Evolutionary conservation across 35 echinoderm and acorn worm genomes (phyloP), one percentile per base, ranked within the genome.

Genomic region (Holothuria glaberrima): DNA sequence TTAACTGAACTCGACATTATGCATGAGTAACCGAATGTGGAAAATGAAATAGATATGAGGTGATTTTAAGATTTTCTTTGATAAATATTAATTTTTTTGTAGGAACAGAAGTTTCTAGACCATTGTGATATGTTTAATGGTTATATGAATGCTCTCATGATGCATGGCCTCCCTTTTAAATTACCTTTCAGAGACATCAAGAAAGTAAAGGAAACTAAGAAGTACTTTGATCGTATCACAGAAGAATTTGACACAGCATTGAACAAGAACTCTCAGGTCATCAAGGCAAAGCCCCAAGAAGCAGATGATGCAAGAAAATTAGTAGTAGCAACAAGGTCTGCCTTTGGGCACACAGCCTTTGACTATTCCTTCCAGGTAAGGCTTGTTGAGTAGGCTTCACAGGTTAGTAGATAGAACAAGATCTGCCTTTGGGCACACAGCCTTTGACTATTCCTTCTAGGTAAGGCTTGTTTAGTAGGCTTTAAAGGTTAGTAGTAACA

Each of bases 181-280:
- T 92, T 89, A 33, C 19, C 45, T 30, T 64, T 21, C 88, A 99
- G 97, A 84, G 97, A 99, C 74, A 46, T 99, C 68, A 94, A 93
- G 86, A 99, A 95, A 68, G 93, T 99, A 1, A 99, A 99, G 58
- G 97, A 99, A 30, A 94, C 97, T 17, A 95, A 99, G 48, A 89
- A 91, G 63, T 71, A 92, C 26, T 99, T 95, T 83, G 91, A 99
- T 71, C 29, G 71, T 22, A 99, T 99, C 75, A 95, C 93, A 22
- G 93, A 95, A n/a, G 97, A 99, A 74, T 70, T 94, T 3, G 97
- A 99, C 58, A 92, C 72, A 48, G 88, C 97, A 32, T 75, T 93
- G 9, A 86, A 73, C 65, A 99, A 99, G 76, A 90, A 95, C 79
- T 90, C 93, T 38, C 91, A 94, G 67, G 86, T 94, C 9, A 75